Evolutionary conservation across 2,113 vertebrate genomes (phyloP), one percentile per base, ranked within the genome.

Genomic region (Lathamus discolor): DNA sequence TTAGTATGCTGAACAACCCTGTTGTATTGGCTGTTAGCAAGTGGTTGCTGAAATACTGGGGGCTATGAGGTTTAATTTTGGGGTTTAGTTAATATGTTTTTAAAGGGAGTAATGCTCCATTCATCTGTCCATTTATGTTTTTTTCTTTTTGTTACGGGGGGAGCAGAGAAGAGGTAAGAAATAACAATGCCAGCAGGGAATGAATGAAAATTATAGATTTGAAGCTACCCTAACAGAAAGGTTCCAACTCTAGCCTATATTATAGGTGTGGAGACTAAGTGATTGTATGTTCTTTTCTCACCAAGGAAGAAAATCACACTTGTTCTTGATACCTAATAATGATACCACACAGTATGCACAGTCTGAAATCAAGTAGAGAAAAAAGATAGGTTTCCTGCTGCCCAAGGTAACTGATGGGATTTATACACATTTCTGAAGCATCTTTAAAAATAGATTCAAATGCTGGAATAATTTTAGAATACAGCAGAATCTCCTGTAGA

Each of bases 201-300:
- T 76, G 68, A 66, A 91, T 86, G 70, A 76, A 95, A 96, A 96
- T 94, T 88, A 94, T 14, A 91, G 46, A 93, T 77, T 66, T 76
- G 52, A 74, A 88, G 62, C 62, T 79, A 27, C 67, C 44, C 54
- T 83, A 93, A 91, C 72, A 88, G 46, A 88, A 76, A 91, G 66
- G 78, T 93, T 68, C 84, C 54, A 91, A 70, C 64, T 92, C 75
- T 80, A 51, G 73, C 75, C 75, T 86, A 2, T 94, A 95, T 95
- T 96, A 72, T 14, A 92, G 80, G 92, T 91, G 88, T 91, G 55
- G 78, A 91, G 59, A 75, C 64, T 79, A 94, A 96, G 39, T 92
- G 90, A 96, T 96, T 97, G 82, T 74, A 95, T 95, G 84, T 95
- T 96, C 88, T 97, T 97, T 96, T 96, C 95, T 73, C 93, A 91